Evolutionary conservation across 2,797 vertebrate species (phyloP).

Genomic region (Cuniculus paca): DNA sequence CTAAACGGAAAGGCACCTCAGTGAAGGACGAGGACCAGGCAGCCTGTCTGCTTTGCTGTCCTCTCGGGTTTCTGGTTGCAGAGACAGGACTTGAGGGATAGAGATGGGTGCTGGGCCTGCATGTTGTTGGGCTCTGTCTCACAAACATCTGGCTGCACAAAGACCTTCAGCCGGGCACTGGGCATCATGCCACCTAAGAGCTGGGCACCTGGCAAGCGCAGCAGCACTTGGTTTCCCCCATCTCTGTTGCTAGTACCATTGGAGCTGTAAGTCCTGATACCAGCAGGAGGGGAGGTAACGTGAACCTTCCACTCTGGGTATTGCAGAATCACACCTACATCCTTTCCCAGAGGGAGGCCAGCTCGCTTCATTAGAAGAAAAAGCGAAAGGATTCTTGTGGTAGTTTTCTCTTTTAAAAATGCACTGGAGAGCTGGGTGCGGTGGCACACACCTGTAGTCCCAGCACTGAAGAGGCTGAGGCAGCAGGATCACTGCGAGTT

Average conservation of each 20-base stretch:
- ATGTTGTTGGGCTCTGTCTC: background rate
- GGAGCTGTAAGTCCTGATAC: background rate
- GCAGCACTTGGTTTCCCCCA: background rate
- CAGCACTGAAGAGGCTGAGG: background rate
- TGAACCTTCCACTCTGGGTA: background rate
- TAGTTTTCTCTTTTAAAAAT: conserved; percentile 49
- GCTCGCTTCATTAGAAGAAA: background rate
- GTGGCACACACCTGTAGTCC: background rate
- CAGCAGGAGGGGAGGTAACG: background rate
- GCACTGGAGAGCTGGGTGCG: background rate
- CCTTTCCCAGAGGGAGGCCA: background rate
- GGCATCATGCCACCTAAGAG: background rate
- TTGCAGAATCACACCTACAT: background rate
- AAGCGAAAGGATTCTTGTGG: background rate
- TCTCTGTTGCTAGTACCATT: background rate
- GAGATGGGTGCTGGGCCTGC: background rate
- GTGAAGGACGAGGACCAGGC: background rate
- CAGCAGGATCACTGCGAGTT: background rate
- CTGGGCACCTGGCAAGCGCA: background rate
- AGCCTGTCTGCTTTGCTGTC: background rate
- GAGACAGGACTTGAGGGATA: background rate
- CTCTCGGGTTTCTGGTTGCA: background rate
- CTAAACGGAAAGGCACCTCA: background rate
- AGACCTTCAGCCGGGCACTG: background rate
- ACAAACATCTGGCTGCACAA: background rate